Evolutionary conservation across 2,113 vertebrate genomes (phyloP), one percentile per base, ranked within the genome.

Genomic region (Mixornis gularis): DNA sequence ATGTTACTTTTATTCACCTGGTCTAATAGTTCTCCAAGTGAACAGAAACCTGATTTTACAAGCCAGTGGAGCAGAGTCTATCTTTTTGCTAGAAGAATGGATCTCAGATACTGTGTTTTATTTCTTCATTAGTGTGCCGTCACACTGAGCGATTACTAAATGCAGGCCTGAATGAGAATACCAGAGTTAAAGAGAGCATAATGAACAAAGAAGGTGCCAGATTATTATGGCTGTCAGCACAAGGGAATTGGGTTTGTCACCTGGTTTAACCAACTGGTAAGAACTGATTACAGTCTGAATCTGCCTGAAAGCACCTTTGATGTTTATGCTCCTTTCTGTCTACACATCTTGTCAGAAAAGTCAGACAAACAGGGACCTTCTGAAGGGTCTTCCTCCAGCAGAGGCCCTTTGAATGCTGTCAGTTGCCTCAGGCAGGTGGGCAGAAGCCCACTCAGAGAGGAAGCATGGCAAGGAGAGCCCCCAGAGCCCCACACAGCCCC

Each of bases 111-210:
- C 96, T 96, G 96, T 95, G 88, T 97, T 98, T 98, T 98, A 98
- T 98, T 98, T 98, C 97, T 98, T 98, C 98, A 98, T 98, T 98
- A 98, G 98, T 85, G 96, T 66, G 69, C 97, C 94, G 98, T 98
- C 98, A 98, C 98, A 97, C 92, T 97, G 97, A 98, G 98, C 36
- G 97, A 98, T 98, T 97, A 97, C 98, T 97, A 98, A 98, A 97
- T 95, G 97, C 96, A 92, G 97, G 97, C 94, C 97, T 97, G 97
- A 98, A 97, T 98, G 96, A 97, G 97, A 98, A 98, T 96, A 96
- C 90, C 79, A 68, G 97, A 96, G 97, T 97, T 98, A 98, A 98
- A 96, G 97, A 97, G 94, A 97, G 96, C 96, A 94, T 97, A 97
- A 98, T 97, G 97, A 97, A 97, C 97, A 97, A 97, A 97, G 97